Evolutionary conservation across 2,113 vertebrate genomes (phyloP).

Genomic region (Ranitomeya imitator): DNA sequence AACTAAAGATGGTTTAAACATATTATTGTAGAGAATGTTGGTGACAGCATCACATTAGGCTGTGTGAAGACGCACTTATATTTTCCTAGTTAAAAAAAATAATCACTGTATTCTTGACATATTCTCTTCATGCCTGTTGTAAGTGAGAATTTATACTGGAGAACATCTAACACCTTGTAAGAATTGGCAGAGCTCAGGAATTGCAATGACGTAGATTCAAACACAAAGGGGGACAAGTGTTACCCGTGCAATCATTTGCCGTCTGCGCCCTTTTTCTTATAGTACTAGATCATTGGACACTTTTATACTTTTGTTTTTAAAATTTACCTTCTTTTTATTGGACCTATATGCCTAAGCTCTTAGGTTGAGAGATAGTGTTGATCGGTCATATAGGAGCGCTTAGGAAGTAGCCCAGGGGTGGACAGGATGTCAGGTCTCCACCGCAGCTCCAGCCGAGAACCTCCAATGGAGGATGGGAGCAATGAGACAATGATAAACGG

Average conservation of each 20-base stretch:
- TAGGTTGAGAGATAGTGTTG: too few species aligned
- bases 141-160: slow-evolving; percentile 24
- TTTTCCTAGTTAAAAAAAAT: neutral
- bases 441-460: too few species aligned
- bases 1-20: neutral
- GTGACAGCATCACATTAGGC: slow-evolving; percentile 13
- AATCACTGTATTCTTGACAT: neutral
- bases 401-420: too few species aligned
- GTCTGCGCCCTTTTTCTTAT: neutral
- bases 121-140: slow-evolving; percentile 3
- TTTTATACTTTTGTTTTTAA: neutral
- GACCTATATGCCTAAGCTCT: too few species aligned
- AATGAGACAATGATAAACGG: too few species aligned
- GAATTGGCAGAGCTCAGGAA: neutral
- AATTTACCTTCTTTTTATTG: too few species aligned
- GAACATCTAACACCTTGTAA: slow-evolving; percentile 13
- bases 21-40: slow-evolving; percentile 16
- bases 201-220: neutral
- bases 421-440: too few species aligned
- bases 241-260: neutral
- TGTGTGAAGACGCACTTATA: neutral
- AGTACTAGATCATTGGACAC: neutral
- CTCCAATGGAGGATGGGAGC: too few species aligned
- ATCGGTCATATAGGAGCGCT: too few species aligned
- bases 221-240: neutral